A percentile compares a stretch with the other conserved stretches of the same genome.
These are phyloP conservation scores for Muntiacus muntjak DNA, from an alignment of 2,113 vertebrate genomes.

Conservation along the genomic window DNA sequence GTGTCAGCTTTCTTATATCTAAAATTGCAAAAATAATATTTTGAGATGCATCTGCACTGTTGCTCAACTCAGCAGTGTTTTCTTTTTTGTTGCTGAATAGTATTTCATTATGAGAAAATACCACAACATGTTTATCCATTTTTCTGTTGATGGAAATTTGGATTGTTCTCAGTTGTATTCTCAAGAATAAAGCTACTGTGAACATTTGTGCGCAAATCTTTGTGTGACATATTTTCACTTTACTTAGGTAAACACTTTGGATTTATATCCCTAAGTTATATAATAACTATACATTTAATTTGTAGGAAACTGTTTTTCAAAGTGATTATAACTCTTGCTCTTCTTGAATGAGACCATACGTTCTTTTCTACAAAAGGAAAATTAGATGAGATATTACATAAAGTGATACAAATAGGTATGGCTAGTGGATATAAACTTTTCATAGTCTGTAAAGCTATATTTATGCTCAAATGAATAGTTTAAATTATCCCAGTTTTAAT, in stretches of 20 bases:
- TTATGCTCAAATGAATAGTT: neutral
- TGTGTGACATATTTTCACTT: neutral
- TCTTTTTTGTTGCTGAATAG: neutral
- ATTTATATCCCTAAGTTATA: neutral
- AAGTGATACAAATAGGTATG: neutral
- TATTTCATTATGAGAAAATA: neutral
- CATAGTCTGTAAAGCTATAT: neutral
- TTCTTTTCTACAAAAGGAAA: neutral
- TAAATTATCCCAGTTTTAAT: neutral
- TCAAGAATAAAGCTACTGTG: neutral
- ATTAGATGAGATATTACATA: neutral
- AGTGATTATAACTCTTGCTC: neutral
- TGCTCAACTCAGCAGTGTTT: neutral
- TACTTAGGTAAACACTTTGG: neutral
- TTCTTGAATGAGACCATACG: neutral
- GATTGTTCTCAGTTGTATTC: neutral
- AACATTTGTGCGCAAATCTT: neutral
- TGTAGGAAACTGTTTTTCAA: neutral
- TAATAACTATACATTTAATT: neutral
- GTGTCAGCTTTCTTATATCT: neutral
- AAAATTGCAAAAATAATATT: neutral
- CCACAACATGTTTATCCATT: neutral
- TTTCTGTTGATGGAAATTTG: neutral
- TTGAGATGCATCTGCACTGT: neutral
- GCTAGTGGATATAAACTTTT: fast-evolving